Conservation (phyloP, 2,888 invertebrate species). For the Piscicola geometra region DNA sequence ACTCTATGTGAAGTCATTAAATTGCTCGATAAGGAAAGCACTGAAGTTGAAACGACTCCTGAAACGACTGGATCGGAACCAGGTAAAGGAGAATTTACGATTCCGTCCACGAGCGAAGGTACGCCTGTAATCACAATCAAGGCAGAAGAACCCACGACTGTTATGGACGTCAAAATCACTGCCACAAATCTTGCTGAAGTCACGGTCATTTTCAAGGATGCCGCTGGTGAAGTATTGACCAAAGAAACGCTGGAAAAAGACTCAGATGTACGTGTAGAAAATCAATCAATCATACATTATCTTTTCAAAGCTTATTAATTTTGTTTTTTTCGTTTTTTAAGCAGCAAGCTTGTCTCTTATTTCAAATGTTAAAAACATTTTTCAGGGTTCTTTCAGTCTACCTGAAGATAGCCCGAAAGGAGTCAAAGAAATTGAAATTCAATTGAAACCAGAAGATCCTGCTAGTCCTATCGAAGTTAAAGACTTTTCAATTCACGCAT, state of each 20-base stretch:
- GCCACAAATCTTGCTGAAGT: neutral
- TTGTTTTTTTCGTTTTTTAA: too few relatives aligned
- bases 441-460: neutral
- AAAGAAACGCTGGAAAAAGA: neutral
- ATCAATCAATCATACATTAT: neutral
- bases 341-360: too few relatives aligned
- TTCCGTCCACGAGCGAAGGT: neutral
- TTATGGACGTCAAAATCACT: neutral
- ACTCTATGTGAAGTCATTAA: conserved; percentile 9
- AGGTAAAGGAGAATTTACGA: neutral
- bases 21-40: neutral
- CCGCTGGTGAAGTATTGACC: neutral
- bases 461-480: neutral
- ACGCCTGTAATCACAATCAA: neutral
- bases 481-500: neutral
- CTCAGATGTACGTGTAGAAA: neutral
- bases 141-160: neutral
- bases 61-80: neutral
- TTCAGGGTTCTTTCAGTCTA: neutral
- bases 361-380: too few relatives aligned
- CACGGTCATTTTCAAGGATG: neutral
- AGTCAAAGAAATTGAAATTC: neutral
- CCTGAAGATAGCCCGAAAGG: neutral
- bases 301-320: neutral
- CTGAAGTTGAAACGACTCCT: too few relatives aligned